Percentiles rank a stretch among this genome's conserved stretches.
Evolutionary conservation across 2,797 vertebrate genomes (phyloP).

Genomic region (Lacerta viridis): DNA sequence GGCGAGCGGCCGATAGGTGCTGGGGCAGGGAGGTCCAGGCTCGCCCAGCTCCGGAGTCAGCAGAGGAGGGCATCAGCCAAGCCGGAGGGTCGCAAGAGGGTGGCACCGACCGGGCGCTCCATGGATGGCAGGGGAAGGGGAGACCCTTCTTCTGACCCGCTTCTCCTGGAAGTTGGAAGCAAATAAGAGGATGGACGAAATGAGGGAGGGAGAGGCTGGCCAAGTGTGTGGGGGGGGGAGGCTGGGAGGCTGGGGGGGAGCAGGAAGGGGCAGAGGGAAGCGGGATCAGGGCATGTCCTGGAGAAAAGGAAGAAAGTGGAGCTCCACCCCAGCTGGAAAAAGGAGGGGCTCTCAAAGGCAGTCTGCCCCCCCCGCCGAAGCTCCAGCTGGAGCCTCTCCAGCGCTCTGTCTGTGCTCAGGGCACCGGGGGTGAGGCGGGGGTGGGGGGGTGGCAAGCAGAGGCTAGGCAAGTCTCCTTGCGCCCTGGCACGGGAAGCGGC

Average conservation of each 20-base stretch:
- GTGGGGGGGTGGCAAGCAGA: too few relatives aligned
- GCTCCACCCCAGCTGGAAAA: neutral
- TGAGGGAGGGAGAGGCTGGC: neutral
- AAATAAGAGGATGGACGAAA: too few relatives aligned
- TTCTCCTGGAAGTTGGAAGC: neutral
- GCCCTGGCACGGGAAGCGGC: too few relatives aligned
- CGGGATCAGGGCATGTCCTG: neutral
- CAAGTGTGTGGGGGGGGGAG: neutral
- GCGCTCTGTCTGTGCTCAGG: too few relatives aligned
- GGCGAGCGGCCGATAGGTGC: accelerated
- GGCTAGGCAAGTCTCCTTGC: too few relatives aligned
- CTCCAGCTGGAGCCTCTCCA: too few relatives aligned
- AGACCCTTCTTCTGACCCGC: accelerated
- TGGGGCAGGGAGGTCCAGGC: too few relatives aligned
- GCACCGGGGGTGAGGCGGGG: too few relatives aligned
- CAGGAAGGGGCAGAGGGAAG: neutral
- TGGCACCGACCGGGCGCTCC: neutral
- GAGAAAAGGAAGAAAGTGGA: neutral
- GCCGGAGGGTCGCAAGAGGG: too few relatives aligned
- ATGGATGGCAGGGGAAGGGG: neutral
- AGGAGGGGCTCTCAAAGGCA: neutral
- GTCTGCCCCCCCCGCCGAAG: too few relatives aligned
- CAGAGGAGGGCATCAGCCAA: too few relatives aligned
- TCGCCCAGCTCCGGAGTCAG: neutral
- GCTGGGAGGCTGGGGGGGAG: neutral